Conservation (phyloP, 1,140 invertebrate species). For the Drosophila quadrilineata region DNA sequence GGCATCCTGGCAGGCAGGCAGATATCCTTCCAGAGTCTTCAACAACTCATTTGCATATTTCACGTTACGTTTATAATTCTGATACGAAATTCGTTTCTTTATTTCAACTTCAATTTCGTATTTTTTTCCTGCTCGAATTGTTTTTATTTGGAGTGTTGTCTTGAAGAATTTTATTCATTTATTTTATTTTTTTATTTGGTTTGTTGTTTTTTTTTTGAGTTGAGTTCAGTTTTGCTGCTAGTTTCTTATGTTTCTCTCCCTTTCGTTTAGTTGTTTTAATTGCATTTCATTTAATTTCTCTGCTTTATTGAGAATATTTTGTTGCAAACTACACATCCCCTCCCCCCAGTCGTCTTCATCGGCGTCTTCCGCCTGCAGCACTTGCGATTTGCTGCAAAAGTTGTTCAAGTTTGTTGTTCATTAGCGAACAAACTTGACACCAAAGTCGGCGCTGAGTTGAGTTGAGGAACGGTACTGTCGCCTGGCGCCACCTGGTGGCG, state of each 20-base stretch:
- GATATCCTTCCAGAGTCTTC: slow-evolving; percentile 15
- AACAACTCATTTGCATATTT: slow-evolving; percentile 56
- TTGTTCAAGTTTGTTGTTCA: slow-evolving; percentile 69
- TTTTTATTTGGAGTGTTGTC: not conserved
- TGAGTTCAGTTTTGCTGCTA: slow-evolving; percentile 21
- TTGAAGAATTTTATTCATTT: not conserved
- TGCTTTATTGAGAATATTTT: slow-evolving; percentile 48
- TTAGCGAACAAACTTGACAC: slow-evolving; percentile 60
- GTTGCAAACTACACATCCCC: slow-evolving; percentile 35
- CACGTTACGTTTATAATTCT: slow-evolving; percentile 18
- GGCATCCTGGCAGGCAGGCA: not conserved
- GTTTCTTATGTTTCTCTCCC: slow-evolving; percentile 23
- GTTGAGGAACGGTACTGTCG: not conserved
- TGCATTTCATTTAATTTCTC: slow-evolving; percentile 65
- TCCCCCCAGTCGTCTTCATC: not conserved
- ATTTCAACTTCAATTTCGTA: slow-evolving; percentile 20
- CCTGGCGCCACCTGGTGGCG: slow-evolving; percentile 32
- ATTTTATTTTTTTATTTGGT: not conserved
- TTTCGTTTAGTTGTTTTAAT: slow-evolving; percentile 62
- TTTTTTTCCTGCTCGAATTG: no score
- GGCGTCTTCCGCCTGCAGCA: not conserved
- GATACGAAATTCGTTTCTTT: slow-evolving; percentile 11
- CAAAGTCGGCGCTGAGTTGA: slow-evolving; percentile 3
- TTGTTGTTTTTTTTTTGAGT: not conserved
- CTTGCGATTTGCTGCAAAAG: slow-evolving; percentile 5